A percentile compares a stretch with the other conserved stretches of the same genome.
Conservation (phyloP, 2,888 invertebrate genomes). For the Nomada ferruginata region DNA sequence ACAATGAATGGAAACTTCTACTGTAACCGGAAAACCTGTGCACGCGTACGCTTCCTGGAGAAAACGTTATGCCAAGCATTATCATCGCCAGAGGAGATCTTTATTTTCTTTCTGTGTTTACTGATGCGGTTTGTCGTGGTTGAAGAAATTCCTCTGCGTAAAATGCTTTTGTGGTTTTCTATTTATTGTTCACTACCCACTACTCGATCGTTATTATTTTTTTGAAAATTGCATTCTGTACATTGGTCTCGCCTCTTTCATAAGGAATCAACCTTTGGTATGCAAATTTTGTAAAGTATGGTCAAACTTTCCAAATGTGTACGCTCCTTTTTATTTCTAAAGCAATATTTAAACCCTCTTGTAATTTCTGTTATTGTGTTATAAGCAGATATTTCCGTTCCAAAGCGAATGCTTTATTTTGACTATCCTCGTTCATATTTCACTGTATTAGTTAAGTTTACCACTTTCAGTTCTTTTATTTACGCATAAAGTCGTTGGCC, state of each 20-base stretch:
- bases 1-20: conserved; percentile 78
- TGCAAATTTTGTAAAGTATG: too few species aligned
- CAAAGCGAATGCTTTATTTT: too few species aligned
- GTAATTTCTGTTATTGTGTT: too few species aligned
- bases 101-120: conserved; percentile 14
- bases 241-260: too few species aligned
- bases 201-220: too few species aligned
- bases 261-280: too few species aligned
- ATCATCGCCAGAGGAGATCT: conserved; percentile 23
- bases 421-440: too few species aligned
- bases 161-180: background rate
- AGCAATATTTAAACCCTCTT: too few species aligned
- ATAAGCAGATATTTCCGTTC: too few species aligned
- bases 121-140: conserved; percentile 3
- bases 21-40: conserved; percentile 51
- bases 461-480: background rate
- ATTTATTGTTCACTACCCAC: background rate
- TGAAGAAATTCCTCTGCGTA: background rate
- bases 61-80: conserved; percentile 41
- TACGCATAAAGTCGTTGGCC: conserved; percentile 21
- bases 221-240: too few species aligned
- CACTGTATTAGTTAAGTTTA: background rate
- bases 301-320: too few species aligned
- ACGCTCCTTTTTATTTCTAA: too few species aligned
- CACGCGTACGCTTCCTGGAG: conserved; percentile 62